Evolutionary conservation across 2,113 vertebrate genomes (phyloP).

Genomic region (Hippocampus comes): DNA sequence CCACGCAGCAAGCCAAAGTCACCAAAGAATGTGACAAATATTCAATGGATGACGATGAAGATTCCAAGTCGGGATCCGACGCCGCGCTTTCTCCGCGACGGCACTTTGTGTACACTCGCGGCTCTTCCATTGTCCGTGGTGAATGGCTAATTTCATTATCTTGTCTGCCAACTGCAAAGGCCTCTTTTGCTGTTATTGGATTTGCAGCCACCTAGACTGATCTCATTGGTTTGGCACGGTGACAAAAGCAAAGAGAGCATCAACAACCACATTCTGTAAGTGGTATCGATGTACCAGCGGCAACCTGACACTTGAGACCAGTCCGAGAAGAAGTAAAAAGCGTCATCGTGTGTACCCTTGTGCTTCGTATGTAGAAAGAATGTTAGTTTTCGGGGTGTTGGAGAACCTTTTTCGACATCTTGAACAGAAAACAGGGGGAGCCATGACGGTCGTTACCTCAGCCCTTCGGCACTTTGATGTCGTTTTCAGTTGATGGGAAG

Average conservation of each 20-base stretch:
- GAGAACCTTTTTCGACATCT: too few species aligned
- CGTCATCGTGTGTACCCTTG: slow-evolving; percentile 5
- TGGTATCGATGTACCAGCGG: slow-evolving; percentile 51
- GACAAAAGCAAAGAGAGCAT: slow-evolving; percentile 53
- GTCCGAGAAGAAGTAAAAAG: slow-evolving; percentile 14
- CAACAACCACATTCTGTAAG: slow-evolving; percentile 49
- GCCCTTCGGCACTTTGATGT: too few species aligned
- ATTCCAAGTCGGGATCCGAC: slow-evolving; percentile 16
- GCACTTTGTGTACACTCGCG: slow-evolving; percentile 51
- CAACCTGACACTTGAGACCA: slow-evolving; percentile 38
- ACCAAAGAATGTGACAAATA: not conserved
- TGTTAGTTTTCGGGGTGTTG: too few species aligned
- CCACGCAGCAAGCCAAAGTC: not conserved
- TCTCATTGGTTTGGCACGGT: slow-evolving; percentile 67
- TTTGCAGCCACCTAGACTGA: slow-evolving; percentile 70
- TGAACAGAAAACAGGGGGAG: too few species aligned
- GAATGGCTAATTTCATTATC: slow-evolving; percentile 73
- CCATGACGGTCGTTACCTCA: too few species aligned
- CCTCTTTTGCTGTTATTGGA: slow-evolving; percentile 74
- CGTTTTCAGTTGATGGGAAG: too few species aligned
- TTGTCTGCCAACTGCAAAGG: slow-evolving; percentile 70
- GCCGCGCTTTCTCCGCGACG: slow-evolving; percentile 42
- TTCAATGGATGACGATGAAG: not conserved
- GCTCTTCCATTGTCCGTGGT: slow-evolving; percentile 64
- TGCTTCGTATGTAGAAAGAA: not conserved